Base-by-base conservation (phyloP, 2,113 vertebrate genomes). In the Poeciliopsis turrubarensis region DNA sequence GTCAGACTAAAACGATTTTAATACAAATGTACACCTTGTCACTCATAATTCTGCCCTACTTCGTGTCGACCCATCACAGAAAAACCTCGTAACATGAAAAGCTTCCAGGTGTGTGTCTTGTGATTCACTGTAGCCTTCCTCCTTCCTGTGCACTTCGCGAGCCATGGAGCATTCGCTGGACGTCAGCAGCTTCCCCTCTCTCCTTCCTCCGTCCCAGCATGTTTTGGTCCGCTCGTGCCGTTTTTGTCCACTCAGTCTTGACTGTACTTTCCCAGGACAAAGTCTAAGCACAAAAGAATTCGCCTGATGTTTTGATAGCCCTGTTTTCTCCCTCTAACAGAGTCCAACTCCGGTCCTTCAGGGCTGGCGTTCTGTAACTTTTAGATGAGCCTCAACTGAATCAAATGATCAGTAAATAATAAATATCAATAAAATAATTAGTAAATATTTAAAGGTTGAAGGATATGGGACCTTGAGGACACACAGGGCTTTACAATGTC, bases 161-260 rank as follows among this genome's bases (percentile, higher is more conserved):
- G 79, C 57, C 81, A 77, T 73, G 65, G 68, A 73, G 51, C 72
- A 26, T 72, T 85, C 60, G 60, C 57, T 85, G 30, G 65, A 75
- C 83, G 73, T n/a, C 85, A 80, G 73, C 68, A 68, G 78, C 41
- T 79, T 41, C 70, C 87, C 82, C 86, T 85, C 68, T 62, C 37
- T 82, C 86, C 34, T 72, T 70, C 60, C 31, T 17, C 63, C 63
- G 73, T 65, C 73, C 26, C 79, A 31, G 78, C 73, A 57, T 91
- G 87, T 88, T 91, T 87, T 90, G 87, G 78, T 87, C 86, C 60
- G 88, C 87, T 85, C 78, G 65, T 85, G 82, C 68, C 88, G 85
- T 90, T 88, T 65, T 91, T 90, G 86, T 91, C 84, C 84, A 77
- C 65, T 82, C 74, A 30, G 81, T 81, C 84, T 72, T 79, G 75